Conservation (phyloP, 2,888 invertebrate genomes). For the Eretmocerus hayati region DNA sequence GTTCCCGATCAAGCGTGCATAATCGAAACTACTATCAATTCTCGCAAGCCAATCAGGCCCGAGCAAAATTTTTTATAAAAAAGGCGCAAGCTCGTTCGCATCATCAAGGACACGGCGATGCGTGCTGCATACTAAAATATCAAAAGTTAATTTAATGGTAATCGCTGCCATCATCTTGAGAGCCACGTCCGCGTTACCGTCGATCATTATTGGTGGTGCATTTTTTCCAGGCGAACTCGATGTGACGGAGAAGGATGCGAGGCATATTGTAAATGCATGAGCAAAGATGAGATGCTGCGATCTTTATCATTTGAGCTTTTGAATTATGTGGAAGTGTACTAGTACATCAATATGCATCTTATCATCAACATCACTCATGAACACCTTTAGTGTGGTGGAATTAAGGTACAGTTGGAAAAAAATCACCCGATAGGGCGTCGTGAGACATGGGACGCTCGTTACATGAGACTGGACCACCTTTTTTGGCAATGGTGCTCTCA, state of each 20-base stretch:
- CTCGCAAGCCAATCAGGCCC: background rate
- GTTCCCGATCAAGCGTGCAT: constrained; percentile 8
- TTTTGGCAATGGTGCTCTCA: too few species aligned
- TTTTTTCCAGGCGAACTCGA: constrained; percentile 13
- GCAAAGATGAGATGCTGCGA: background rate
- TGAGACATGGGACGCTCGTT: too few species aligned
- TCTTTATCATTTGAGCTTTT: background rate
- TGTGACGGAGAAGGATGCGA: constrained; percentile 1
- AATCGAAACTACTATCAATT: constrained; percentile 7
- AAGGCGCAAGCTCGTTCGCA: constrained; percentile 1
- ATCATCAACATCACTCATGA: too few species aligned
- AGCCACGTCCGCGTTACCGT: background rate
- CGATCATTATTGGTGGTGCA: constrained; percentile 8
- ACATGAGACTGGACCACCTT: too few species aligned
- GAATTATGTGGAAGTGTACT: too few species aligned
- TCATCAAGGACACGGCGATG: constrained; percentile 15
- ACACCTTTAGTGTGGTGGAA: too few species aligned
- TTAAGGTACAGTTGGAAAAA: too few species aligned
- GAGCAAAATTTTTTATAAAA: constrained; percentile 2
- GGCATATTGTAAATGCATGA: background rate
- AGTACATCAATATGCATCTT: too few species aligned
- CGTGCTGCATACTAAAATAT: constrained; percentile 13
- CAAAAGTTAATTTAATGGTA: constrained; percentile 19
- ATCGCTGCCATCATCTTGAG: constrained; percentile 3
- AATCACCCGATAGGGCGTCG: too few species aligned